phyloP scores from a whole-genome alignment of 2,888 invertebrate genomes.

The Yponomeuta sedellus region DNA sequence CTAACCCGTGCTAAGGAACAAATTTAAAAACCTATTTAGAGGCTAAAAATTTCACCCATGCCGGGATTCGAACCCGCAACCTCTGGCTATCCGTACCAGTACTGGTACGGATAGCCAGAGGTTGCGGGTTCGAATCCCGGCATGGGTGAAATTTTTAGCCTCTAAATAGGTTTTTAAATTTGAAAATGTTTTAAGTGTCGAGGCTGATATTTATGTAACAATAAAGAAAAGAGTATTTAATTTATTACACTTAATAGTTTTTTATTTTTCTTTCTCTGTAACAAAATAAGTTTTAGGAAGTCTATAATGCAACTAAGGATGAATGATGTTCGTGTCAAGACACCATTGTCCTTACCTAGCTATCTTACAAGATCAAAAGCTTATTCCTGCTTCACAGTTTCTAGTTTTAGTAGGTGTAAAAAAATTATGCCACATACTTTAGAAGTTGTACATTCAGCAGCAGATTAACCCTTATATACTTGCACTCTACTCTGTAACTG shows the following conservation, averaged over 20 bases:
- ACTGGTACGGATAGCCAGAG: no score
- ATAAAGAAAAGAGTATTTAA: not conserved
- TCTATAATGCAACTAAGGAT: not conserved
- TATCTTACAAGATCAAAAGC: conserved; percentile 1
- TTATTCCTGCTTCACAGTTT: conserved; percentile 4
- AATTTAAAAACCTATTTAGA: no score
- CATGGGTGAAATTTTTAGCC: no score
- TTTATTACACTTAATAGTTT: not conserved
- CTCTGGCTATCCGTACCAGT: no score
- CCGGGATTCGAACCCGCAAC: no score
- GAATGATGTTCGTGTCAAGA: not conserved
- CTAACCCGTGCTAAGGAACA: no score
- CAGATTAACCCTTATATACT: no score
- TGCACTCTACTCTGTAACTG: no score
- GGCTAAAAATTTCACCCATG: no score
- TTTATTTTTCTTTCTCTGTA: not conserved
- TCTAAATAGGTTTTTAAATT: no score
- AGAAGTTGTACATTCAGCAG: not conserved
- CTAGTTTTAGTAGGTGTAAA: not conserved
- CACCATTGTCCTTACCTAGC: not conserved
- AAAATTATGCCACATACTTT: not conserved
- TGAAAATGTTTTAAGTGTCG: no score
- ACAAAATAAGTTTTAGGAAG: not conserved
- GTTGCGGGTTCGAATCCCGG: no score
- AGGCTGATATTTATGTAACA: conserved; percentile 15